Evolutionary conservation across 2,113 vertebrate species (phyloP).

Genomic region (Cyanistes caeruleus): DNA sequence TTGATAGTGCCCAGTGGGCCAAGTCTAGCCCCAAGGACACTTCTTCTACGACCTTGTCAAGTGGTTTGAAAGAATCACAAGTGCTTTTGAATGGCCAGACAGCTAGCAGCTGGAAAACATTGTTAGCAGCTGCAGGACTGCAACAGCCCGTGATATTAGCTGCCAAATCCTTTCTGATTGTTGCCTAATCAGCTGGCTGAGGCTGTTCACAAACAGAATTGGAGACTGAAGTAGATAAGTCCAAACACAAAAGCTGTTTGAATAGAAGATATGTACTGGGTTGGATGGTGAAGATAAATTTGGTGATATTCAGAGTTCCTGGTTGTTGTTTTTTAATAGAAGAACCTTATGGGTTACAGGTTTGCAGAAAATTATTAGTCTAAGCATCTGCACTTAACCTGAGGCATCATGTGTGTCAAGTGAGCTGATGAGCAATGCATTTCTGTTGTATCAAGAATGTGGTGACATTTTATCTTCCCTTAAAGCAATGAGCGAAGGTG

Average conservation of each 20-base stretch:
- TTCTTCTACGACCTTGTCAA: neutral
- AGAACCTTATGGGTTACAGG: neutral
- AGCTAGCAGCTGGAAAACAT: constrained; percentile 42
- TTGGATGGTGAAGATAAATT: neutral
- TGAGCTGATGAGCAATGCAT: neutral
- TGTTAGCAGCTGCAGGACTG: constrained; percentile 34
- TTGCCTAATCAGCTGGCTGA: constrained; percentile 32
- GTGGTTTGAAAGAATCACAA: neutral
- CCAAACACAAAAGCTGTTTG: neutral
- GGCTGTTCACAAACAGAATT: neutral
- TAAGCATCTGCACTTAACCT: neutral
- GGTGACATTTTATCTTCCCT: neutral
- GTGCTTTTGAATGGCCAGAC: neutral
- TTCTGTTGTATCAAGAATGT: neutral
- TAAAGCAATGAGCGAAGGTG: neutral
- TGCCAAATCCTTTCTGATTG: constrained; percentile 41
- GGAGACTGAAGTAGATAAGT: neutral
- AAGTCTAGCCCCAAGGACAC: neutral
- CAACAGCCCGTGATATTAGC: neutral
- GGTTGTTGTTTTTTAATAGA: neutral
- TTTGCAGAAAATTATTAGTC: neutral
- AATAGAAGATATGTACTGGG: neutral
- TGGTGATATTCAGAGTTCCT: neutral
- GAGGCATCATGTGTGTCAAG: neutral
- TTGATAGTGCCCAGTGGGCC: neutral